Base-by-base conservation (phyloP, 2,113 vertebrate species). In the Leptodactylus fuscus region DNA sequence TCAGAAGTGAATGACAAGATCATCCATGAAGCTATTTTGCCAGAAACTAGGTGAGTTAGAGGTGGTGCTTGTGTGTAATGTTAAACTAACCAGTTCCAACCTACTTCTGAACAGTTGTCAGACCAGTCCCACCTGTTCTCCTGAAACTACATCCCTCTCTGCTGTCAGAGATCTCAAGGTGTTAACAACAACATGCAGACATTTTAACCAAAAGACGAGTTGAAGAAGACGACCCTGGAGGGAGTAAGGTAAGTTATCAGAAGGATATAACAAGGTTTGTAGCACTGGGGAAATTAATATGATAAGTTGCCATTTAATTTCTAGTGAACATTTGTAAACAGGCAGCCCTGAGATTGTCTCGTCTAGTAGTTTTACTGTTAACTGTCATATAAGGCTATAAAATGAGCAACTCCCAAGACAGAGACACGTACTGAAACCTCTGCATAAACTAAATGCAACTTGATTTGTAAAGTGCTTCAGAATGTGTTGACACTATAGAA, bases 111-210 rank as follows among this genome's bases (percentile, higher is more conserved):
- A 62, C n/a, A 53, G 60, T 83, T 58, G 70, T 10, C 22, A 85
- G 62, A 85, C 83, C 83, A 32, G 83, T 85, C 48, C 22, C 83
- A 85, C 83, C 83, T 85, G 83, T 85, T 80, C 22, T 32, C 73
- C 44, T 85, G 71, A 76, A 85, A 77, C 82, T 85, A 20, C 53
- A 78, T 79, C 55, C 78, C 12, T 77, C 58, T 85, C 12, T 22
- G 36, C 29, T 70, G 13, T 58, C 55, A 77, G 44, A 24, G 46
- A 65, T 48, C 53, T 70, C 34, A 70, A 34, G 22, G 29, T 18
- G 27, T 7, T n/a, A 62, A 70, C 49, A 85, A 80, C 12, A 53
- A 48, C 62, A 13, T 67, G n/a, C 51, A 29, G 9, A 74, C 7
- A 62, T 44, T 44, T 44, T 29, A 53, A 1, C 29, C 7, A 15